phyloP scores from a whole-genome alignment of 2,888 invertebrate genomes.

The Pristionchus entomophagus region DNA sequence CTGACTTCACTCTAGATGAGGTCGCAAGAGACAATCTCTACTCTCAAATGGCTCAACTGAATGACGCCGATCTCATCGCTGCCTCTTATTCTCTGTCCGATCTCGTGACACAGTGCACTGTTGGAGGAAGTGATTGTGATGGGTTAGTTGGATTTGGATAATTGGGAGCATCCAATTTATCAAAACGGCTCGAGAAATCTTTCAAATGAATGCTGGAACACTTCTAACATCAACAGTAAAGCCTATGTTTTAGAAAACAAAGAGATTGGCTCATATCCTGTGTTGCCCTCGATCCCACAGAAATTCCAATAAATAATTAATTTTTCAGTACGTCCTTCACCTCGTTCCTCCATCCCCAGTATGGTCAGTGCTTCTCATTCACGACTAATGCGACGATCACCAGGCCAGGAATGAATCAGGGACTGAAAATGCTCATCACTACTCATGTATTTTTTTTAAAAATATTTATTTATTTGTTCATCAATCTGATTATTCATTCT shows the following conservation, averaged over 20 bases:
- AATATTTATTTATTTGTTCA: no score
- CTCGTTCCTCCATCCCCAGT: constrained; percentile 12
- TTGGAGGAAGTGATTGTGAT: neutral
- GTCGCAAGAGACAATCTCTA: neutral
- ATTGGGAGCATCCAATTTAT: no score
- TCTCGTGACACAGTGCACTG: neutral
- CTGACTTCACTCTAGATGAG: neutral
- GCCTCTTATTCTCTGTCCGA: neutral
- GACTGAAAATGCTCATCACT: neutral
- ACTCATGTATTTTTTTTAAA: neutral
- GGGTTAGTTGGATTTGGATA: neutral
- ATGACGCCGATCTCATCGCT: neutral
- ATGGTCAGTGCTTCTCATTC: neutral
- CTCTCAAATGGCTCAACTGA: neutral
- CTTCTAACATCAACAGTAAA: no score
- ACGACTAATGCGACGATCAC: neutral
- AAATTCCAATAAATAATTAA: no score
- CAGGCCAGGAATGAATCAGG: neutral
- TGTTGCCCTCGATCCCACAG: no score
- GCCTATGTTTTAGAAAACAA: no score
- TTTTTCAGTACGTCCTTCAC: neutral
- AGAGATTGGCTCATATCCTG: no score
- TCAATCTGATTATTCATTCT: no score
- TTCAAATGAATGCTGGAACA: no score
- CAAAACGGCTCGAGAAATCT: no score